Conservation (phyloP, 2,888 invertebrate species). For the Willowsia nigromaculata region DNA sequence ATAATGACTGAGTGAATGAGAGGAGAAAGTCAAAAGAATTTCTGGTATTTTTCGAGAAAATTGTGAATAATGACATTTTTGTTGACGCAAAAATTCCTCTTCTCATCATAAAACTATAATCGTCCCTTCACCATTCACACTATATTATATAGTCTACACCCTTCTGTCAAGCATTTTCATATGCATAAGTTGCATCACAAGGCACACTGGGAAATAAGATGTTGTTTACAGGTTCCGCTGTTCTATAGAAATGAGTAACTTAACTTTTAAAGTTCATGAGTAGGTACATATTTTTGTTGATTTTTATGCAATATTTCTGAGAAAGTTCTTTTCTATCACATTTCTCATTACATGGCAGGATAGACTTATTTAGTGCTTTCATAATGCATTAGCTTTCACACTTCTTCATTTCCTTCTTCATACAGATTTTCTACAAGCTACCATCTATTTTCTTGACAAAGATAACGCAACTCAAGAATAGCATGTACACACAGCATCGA, state of each 20-base stretch:
- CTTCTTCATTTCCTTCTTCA: background rate
- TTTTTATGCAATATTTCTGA: background rate
- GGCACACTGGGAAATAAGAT: background rate
- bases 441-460: background rate
- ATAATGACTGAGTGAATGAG: conserved; percentile 1
- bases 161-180: background rate
- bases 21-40: conserved; percentile 45
- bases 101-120: background rate
- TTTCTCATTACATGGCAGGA: background rate
- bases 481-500: background rate
- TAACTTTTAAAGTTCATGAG: background rate
- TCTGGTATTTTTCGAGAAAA: conserved; percentile 25
- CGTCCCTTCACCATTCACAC: background rate
- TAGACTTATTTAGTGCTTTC: background rate
- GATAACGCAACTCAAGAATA: conserved; percentile 9
- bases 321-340: background rate
- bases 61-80: conserved; percentile 60
- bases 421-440: background rate
- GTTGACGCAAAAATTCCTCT: conserved; percentile 40
- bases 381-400: background rate
- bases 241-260: background rate
- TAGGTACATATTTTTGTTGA: background rate
- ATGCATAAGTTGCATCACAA: conserved; percentile 4
- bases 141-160: background rate
- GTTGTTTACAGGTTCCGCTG: background rate